Evolutionary conservation across 2,888 invertebrate genomes (phyloP), one percentile per base, ranked within the genome.

Genomic region (Agrotis exclamationis): DNA sequence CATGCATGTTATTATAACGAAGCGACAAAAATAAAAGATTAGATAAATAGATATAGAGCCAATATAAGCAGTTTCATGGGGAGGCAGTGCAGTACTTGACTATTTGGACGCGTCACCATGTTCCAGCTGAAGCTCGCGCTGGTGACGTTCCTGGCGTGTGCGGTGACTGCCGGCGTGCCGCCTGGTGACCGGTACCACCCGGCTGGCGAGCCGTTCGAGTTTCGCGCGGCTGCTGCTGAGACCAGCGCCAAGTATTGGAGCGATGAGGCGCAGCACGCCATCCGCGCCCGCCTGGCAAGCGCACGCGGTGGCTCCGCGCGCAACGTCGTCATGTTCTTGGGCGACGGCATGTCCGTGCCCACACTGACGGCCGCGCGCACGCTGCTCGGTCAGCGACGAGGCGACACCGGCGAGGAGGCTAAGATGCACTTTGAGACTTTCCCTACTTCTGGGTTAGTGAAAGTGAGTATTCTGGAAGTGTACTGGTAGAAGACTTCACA

Each of bases 301-400:
- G 53, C 97, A 97, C 70, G 57, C 33, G 73, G 63, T 9, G 53
- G 16, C 67, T 48, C 20, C 89, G 39, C 39, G 39, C 39, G 39
- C 39, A 39, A 39, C 39, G 39, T 39, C 9, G 39, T 39, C 39
- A 39, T 39, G 39, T 39, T 39, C 39, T 11, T 39, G 39, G 39
- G 39, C 39, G 39, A 39, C 39, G 39, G 39, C 39, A 39, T 39
- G 39, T 39, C 39, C 39, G 39, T 39, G 39, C 39, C 39, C 39
- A 39, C 39, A 39, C 39, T 39, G 39, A 2, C 39, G 39, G 39
- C 39, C 39, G 39, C 39, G 39, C 39, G 39, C 39, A 39, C 39
- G 39, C 39, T 39, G 9, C 39, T 39, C 9, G 39, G 39, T 1
- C 39, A 39, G 39, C 39, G 39, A 39, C 39, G 39, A 39, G 39